Evolutionary conservation across 2,888 invertebrate species (phyloP).

Genomic region (Andrena praecox): DNA sequence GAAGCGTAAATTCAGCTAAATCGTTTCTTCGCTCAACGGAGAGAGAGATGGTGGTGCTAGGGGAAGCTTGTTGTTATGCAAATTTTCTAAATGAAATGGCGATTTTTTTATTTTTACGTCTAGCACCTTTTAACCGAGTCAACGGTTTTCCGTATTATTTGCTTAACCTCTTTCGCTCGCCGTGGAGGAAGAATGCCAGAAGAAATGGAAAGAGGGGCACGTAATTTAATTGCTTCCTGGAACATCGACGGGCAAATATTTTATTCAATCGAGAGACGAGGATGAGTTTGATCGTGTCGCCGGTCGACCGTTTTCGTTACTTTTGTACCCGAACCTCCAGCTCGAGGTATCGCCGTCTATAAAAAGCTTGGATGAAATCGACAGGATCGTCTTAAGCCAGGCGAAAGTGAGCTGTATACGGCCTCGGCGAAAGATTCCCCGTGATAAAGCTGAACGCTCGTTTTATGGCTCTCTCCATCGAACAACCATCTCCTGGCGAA

Average conservation of each 20-base stretch:
- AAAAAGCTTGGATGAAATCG: constrained; percentile 57
- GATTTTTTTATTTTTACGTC: neutral
- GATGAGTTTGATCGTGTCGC: constrained; percentile 26
- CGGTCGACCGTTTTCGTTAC: constrained; percentile 29
- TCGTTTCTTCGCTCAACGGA: constrained; percentile 1
- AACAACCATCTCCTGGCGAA: neutral
- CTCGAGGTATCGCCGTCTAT: constrained; percentile 28
- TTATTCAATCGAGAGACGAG: constrained; percentile 73
- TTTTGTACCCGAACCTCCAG: constrained; percentile 15
- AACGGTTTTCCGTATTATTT: constrained; percentile 38
- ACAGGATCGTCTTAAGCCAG: constrained; percentile 55
- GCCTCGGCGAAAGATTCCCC: constrained; percentile 39
- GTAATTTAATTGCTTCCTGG: constrained; percentile 40
- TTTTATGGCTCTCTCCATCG: constrained; percentile 20
- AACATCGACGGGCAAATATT: constrained; percentile 45
- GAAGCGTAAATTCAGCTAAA: constrained; percentile 22
- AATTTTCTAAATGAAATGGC: constrained; percentile 1
- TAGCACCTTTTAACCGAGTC: constrained; percentile 20
- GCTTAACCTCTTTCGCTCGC: constrained; percentile 12
- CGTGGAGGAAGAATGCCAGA: neutral
- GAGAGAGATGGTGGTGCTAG: too few species aligned
- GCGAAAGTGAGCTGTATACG: constrained; percentile 36
- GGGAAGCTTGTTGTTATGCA: neutral
- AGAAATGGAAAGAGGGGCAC: neutral
- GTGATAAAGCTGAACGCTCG: constrained; percentile 49